Base-by-base conservation (phyloP, 1,140 invertebrate genomes). In the Ridgeia piscesae region DNA sequence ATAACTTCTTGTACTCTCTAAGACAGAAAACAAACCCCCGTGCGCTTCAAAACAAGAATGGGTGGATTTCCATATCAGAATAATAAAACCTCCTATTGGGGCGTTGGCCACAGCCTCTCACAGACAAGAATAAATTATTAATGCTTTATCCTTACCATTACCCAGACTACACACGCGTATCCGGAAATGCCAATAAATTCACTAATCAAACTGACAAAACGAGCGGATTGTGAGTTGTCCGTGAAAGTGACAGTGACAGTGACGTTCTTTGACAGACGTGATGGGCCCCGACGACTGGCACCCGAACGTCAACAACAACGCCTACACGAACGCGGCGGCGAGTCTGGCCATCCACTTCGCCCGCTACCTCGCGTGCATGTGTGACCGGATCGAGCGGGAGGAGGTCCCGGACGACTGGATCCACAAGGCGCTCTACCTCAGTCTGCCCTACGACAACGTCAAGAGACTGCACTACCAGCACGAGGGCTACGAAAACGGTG, bases 351-450 rank as follows among this genome's bases (percentile, higher is more conserved):
- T 93, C n/a, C 93, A 93, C 89, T 93, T 42, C 34, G 93, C 92
- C 89, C 33, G 93, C 34, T 93, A 93, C 90, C 35, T 93, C n/a
- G 88, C 93, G 14, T 93, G 93, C 58, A 35, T 92, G 89, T 93
- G 93, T 88, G 89, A 93, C 33, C 42, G 93, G 8, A 93, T 91
- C 34, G 93, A 93, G 34, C 89, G 93, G 42, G 93, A 93, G 4
- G 93, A 93, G 35, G 93, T 93, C 17, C 93, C 93, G 1, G 93
- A 93, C 34, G 93, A 93, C 42, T 92, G 91, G 91, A 88, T 93
- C 27, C 92, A 92, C 88, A 93, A 92, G 88, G 93, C 93, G 33
- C 88, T 93, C 42, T 93, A 93, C 77, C 92, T 92, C 33, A 92
- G 92, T 77, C 93, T 93, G 35, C 93, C 93, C 27, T 93, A 89